These are phyloP conservation scores for fruit fly (Drosophila melanogaster) DNA, from an alignment of 1,140 invertebrate genomes.

Conservation along the genomic window DNA sequence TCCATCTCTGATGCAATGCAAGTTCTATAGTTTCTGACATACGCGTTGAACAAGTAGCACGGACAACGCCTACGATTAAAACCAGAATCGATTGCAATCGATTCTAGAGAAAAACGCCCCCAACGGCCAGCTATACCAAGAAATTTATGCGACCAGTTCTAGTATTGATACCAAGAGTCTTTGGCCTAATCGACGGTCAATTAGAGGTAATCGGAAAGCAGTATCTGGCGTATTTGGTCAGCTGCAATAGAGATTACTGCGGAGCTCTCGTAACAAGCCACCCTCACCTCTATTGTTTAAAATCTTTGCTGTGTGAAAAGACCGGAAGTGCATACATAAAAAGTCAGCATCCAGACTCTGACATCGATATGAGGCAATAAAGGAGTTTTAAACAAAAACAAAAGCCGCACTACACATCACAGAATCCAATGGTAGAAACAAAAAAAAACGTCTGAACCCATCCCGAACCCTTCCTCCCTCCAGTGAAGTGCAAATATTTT, in stretches of 20 bases:
- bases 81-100: constrained; percentile 8
- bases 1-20: constrained; percentile 5
- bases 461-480: constrained; percentile 8
- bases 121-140: constrained; percentile 14
- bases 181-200: constrained; percentile 46
- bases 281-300: constrained; percentile 34
- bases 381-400: constrained; percentile 76
- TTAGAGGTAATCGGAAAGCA: constrained; percentile 59
- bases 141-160: constrained; percentile 49
- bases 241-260: constrained; percentile 26
- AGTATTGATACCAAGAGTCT: constrained; percentile 5
- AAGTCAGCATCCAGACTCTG: constrained; percentile 39
- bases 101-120: constrained; percentile 33
- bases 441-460: constrained; percentile 6
- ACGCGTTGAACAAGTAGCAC: constrained; percentile 44
- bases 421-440: constrained; percentile 11
- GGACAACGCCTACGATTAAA: constrained; percentile 33
- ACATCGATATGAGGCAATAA: constrained; percentile 80
- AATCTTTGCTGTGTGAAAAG: constrained; percentile 25
- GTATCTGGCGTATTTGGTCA: constrained; percentile 40
- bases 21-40: neutral
- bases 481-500: constrained; percentile 62
- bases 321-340: constrained; percentile 66
- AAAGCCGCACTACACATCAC: constrained; percentile 44
- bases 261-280: constrained; percentile 8